Evolutionary conservation across 2,888 invertebrate genomes (phyloP).

Genomic region (Phengaris arion): DNA sequence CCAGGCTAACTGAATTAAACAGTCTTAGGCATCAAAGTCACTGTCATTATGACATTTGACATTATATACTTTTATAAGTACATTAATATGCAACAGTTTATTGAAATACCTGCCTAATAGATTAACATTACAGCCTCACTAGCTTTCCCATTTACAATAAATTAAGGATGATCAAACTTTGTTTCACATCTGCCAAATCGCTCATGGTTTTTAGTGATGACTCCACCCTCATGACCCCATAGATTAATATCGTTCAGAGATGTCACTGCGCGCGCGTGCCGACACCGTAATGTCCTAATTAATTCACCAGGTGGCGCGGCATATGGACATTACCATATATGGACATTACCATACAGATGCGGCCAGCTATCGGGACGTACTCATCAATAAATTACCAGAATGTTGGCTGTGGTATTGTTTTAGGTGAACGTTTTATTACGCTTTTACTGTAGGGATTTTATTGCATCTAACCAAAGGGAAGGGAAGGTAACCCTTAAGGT

Average conservation of each 20-base stretch:
- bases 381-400: conserved; percentile 7
- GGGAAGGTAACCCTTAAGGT: background rate
- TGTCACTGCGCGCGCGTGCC: conserved; percentile 51
- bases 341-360: conserved; percentile 30
- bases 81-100: too few relatives aligned
- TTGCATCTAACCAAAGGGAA: background rate
- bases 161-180: too few relatives aligned
- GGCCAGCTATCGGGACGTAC: conserved; percentile 9
- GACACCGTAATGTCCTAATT: conserved; percentile 53
- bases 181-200: background rate
- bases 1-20: too few relatives aligned
- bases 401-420: background rate
- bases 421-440: background rate
- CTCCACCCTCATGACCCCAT: background rate
- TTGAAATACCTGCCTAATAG: too few relatives aligned
- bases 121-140: too few relatives aligned
- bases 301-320: conserved; percentile 76
- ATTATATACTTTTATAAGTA: too few relatives aligned
- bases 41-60: too few relatives aligned
- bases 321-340: conserved; percentile 52
- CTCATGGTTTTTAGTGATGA: background rate
- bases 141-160: too few relatives aligned
- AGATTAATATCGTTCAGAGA: conserved; percentile 26
- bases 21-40: too few relatives aligned
- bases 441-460: background rate